Evolutionary conservation across 1,140 invertebrate species (phyloP).

Genomic region (Hylaeus volcanicus): DNA sequence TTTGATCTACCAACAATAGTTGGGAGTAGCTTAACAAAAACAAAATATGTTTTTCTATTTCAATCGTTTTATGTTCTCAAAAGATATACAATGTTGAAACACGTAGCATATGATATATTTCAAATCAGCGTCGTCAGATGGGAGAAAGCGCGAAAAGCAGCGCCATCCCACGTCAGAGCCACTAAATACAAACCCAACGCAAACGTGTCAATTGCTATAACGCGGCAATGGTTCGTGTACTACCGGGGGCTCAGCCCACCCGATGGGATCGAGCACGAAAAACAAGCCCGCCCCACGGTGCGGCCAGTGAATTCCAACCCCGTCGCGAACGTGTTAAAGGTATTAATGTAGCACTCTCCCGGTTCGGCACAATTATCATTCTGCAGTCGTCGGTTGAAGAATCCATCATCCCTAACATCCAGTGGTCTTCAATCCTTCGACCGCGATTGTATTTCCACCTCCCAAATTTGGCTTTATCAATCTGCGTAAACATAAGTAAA

Average conservation of each 20-base stretch:
- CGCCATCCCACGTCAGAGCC: slow-evolving; percentile 3
- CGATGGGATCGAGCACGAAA: slow-evolving; percentile 22
- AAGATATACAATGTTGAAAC: slow-evolving; percentile 6
- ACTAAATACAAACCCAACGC: neutral
- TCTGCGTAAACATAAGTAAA: too few species aligned
- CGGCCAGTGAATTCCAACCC: slow-evolving; percentile 19
- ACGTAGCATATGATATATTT: slow-evolving; percentile 22
- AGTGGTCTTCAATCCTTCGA: too few species aligned
- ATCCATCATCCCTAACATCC: too few species aligned
- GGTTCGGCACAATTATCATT: too few species aligned
- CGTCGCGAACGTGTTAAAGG: slow-evolving; percentile 16
- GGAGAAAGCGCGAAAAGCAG: slow-evolving; percentile 19
- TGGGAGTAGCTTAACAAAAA: slow-evolving; percentile 22
- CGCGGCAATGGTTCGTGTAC: neutral
- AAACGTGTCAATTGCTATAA: slow-evolving; percentile 10
- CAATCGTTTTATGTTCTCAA: slow-evolving; percentile 20
- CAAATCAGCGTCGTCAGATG: slow-evolving; percentile 14
- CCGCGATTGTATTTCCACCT: too few species aligned
- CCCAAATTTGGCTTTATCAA: too few species aligned
- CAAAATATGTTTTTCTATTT: slow-evolving; percentile 23
- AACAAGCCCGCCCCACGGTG: slow-evolving; percentile 9
- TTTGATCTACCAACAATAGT: slow-evolving; percentile 15
- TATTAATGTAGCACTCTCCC: too few species aligned
- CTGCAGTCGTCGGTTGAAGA: too few species aligned
- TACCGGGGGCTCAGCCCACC: neutral